Base-by-base conservation (phyloP, 2,797 vertebrate species). In the Thunnus albacares region DNA sequence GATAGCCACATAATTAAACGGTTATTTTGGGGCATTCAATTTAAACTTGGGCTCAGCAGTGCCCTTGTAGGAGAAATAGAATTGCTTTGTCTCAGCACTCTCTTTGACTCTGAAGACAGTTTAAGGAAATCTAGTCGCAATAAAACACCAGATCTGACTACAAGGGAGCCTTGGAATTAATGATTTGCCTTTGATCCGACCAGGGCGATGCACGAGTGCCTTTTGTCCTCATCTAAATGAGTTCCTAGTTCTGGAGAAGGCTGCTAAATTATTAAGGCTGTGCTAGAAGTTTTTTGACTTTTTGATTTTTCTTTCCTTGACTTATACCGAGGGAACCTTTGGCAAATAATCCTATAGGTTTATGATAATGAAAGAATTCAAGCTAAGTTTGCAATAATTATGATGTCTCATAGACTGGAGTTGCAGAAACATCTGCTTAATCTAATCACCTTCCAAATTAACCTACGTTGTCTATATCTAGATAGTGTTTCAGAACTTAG, bases 21-120 rank as follows among this genome's bases (percentile, higher is more conserved):
- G 89, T 91, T 94, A 93, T 94, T 95, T 94, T 82, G 84, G 88
- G 93, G 83, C 87, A 84, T 94, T 94, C 90, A 92, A 94, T 94
- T 93, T 92, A 90, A 94, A 90, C 79, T 82, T 51, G 80, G 75
- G 85, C 87, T 90, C 80, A 62, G 85, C 86, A 28, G 88, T 89
- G 88, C 76, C 88, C 81, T 90, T 87, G 87, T 77, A 73, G 86
- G 77, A 92, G 88, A 79, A 84, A 85, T 70, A 77, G 80, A 84
- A 89, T 75, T 73, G 78, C 86, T 93, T 93, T 90, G 82, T 93
- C 90, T 88, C 88, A 81, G 83, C 82, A 72, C 64, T 87, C 81
- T 86, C 84, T 92, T 77, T 85, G 84, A 90, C 86, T 87, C 71
- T 58, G 61, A 86, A 85, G 83, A 77, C 88, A 80, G 83, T 92